Evolutionary conservation across 2,113 vertebrate genomes (phyloP).

Genomic region (Rattus norvegicus): GRCr8 NC_086021.1:75222001-75222500

Average conservation of each 20-base stretch:
- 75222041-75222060: not conserved
- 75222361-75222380: slow-evolving; percentile 60
- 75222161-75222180: slow-evolving; percentile 60
- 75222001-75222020: not conserved
- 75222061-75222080: not conserved
- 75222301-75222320: slow-evolving; percentile 62
- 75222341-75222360: slow-evolving; percentile 58
- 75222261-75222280: slow-evolving; percentile 5
- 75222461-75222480: slow-evolving; percentile 37
- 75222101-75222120: slow-evolving; percentile 1
- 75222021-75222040: not conserved
- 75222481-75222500: slow-evolving; percentile 30
- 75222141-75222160: slow-evolving; percentile 66
- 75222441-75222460: slow-evolving; percentile 70
- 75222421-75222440: slow-evolving; percentile 63
- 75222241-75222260: slow-evolving; percentile 66
- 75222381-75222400: slow-evolving; percentile 58
- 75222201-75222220: slow-evolving; percentile 66
- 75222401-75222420: slow-evolving; percentile 50
- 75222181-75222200: slow-evolving; percentile 66
- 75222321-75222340: slow-evolving; percentile 70
- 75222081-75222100: slow-evolving; percentile 53
- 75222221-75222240: slow-evolving; percentile 59
- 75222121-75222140: slow-evolving; percentile 19
- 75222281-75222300: slow-evolving; percentile 61